Evolutionary conservation across 92 coral and sea anemone species (phyloP), one percentile per base, ranked within the genome.

Genomic region (Palythoa grandiflora): DNA sequence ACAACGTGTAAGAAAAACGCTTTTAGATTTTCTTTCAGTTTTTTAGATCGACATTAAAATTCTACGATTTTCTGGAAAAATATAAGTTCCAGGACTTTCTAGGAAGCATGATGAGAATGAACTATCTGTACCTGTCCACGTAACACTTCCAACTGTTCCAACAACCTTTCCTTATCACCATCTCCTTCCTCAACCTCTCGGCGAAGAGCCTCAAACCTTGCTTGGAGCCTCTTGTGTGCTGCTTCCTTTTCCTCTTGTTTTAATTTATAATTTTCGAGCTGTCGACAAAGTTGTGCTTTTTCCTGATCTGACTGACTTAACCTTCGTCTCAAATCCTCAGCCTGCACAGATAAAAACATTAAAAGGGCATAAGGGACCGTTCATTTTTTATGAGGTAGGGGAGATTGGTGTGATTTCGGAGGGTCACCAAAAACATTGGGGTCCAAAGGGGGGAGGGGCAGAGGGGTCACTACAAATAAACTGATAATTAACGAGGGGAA

Each of bases 131-230:
- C 99, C 99, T 97, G 98, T 55, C 93, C 95, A 74, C 96, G 92
- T 35, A 97, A 92, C 37, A 89, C 92, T 40, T 97, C 97, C 52
- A 97, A 88, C 88, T 95, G 96, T 40, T 95, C 95, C 28, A 95
- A 87, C 51, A 97, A 84, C 70, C 96, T 91, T 50, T 94, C 98
- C 66, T 94, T 90, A 73, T 97, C 98, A 6, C 91, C 96, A 48
- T 97, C 92, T 3, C 96, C 98, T 44, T 94, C 96, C 51, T 93
- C 96, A 85, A 90, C 86, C 73, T 94, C 95, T 55, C 94, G 90
- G 73, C 89, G 86, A 60, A 97, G 91, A 44, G 94, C 91, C 68
- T 97, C 98, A 77, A 95, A 63, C 39, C 98, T 91, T 6, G 89
- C 88, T 87, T 93, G 94, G 7, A 95, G 93, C 80, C 94, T 88